phyloP scores from a whole-genome alignment of 2,888 invertebrate genomes.

The Caenorhabditis japonica region DNA sequence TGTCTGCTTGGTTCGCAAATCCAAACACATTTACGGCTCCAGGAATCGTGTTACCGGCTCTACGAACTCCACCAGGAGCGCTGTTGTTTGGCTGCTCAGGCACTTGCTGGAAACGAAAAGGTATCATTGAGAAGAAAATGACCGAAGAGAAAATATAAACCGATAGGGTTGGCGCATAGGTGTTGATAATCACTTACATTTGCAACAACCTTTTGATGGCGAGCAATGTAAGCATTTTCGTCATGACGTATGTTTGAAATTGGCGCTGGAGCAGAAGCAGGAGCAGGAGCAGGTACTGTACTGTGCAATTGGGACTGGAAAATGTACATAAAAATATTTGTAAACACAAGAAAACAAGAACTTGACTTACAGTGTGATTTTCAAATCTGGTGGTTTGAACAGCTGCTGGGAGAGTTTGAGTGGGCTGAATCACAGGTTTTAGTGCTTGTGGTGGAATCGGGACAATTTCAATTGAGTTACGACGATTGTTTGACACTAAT shows the following conservation, averaged over 20 bases:
- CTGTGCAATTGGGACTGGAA: background rate
- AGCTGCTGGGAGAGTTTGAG: too few relatives aligned
- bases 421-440: too few relatives aligned
- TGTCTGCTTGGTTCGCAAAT: conserved; percentile 26
- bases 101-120: conserved; percentile 38
- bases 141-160: too few relatives aligned
- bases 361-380: too few relatives aligned
- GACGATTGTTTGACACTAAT: conserved; percentile 22
- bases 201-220: conserved; percentile 22
- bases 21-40: conserved; percentile 54
- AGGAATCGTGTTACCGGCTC: conserved; percentile 37
- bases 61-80: conserved; percentile 37
- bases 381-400: too few relatives aligned
- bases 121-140: conserved; percentile 17
- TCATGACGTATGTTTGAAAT: conserved; percentile 32
- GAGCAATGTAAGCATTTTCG: conserved; percentile 25
- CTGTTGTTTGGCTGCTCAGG: conserved; percentile 37
- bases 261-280: conserved; percentile 13
- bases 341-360: too few relatives aligned
- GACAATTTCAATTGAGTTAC: conserved; percentile 21
- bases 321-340: too few relatives aligned
- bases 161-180: too few relatives aligned
- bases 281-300: background rate
- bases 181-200: conserved; percentile 28
- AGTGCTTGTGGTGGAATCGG: background rate